These are phyloP conservation scores for Crocidura indochinensis DNA, from an alignment of 2,797 vertebrate genomes.

Conservation along the genomic window DNA sequence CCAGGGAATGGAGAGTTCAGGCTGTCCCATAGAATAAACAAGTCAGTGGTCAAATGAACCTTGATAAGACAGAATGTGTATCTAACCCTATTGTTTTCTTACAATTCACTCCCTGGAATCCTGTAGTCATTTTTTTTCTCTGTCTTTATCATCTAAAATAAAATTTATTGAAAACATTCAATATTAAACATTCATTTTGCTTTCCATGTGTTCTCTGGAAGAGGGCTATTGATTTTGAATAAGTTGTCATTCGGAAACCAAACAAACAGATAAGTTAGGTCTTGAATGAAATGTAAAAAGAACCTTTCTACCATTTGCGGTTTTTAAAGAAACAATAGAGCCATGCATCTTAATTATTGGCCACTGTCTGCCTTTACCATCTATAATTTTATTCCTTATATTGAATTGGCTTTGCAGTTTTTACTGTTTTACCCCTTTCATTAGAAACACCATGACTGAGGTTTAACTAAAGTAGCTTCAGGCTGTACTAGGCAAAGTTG, in stretches of 20 bases:
- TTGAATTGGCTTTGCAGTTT: constrained; percentile 66
- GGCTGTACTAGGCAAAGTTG: constrained; percentile 74
- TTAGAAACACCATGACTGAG: constrained; percentile 76
- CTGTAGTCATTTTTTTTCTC: neutral
- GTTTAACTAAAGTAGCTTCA: constrained; percentile 81
- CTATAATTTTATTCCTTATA: constrained; percentile 62
- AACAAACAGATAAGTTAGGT: constrained; percentile 54
- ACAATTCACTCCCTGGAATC: neutral
- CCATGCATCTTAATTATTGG: constrained; percentile 57
- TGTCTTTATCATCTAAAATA: constrained; percentile 25
- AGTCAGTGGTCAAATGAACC: neutral
- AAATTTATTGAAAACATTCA: neutral
- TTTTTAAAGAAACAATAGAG: constrained; percentile 48
- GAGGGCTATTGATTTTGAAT: neutral
- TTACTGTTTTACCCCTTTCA: constrained; percentile 77
- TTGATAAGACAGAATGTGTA: neutral
- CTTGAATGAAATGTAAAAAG: constrained; percentile 42
- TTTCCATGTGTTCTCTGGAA: constrained; percentile 53
- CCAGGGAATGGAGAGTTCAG: neutral
- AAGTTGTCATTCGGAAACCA: neutral
- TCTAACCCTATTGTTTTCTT: neutral
- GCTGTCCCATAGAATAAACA: neutral
- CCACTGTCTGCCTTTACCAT: constrained; percentile 28
- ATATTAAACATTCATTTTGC: neutral
- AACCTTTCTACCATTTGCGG: constrained; percentile 18